phyloP scores from a whole-genome alignment of 2,888 invertebrate species.

The Pyrocoelia pectoralis region DNA sequence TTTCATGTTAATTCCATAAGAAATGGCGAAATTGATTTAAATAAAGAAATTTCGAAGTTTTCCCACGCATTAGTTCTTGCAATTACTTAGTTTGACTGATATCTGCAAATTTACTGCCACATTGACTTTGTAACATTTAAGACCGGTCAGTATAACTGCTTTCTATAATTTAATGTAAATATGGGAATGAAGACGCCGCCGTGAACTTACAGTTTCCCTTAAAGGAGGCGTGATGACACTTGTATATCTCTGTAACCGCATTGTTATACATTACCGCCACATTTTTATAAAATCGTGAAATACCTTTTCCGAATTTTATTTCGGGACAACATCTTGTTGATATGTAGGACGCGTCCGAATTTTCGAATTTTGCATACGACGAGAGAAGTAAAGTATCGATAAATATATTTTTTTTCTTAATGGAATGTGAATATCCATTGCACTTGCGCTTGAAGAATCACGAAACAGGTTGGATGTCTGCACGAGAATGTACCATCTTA shows the following conservation, averaged over 20 bases:
- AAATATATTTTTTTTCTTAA: constrained; percentile 26
- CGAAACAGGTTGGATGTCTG: constrained; percentile 42
- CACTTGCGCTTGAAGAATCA: constrained; percentile 38
- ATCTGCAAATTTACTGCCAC: constrained; percentile 20
- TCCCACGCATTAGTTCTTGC: constrained; percentile 14
- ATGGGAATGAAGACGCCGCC: constrained; percentile 34
- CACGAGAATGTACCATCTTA: constrained; percentile 33
- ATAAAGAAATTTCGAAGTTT: not conserved
- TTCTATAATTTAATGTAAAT: constrained; percentile 36
- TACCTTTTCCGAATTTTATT: constrained; percentile 19
- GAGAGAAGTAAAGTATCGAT: constrained; percentile 10
- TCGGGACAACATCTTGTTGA: no score
- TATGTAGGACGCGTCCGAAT: constrained; percentile 27
- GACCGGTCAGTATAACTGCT: constrained; percentile 24
- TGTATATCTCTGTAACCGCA: constrained; percentile 29
- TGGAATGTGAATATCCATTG: constrained; percentile 44
- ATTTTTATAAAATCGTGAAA: constrained; percentile 9
- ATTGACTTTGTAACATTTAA: constrained; percentile 19
- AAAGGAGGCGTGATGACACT: constrained; percentile 38
- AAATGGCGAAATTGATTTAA: not conserved
- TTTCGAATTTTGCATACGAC: constrained; percentile 8
- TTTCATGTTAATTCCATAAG: not conserved
- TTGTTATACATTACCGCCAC: constrained; percentile 27
- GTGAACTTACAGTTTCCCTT: constrained; percentile 31
- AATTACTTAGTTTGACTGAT: constrained; percentile 12